These are phyloP conservation scores for Ophion ellenae DNA, from an alignment of 2,888 invertebrate genomes.

Conservation along the genomic window DNA sequence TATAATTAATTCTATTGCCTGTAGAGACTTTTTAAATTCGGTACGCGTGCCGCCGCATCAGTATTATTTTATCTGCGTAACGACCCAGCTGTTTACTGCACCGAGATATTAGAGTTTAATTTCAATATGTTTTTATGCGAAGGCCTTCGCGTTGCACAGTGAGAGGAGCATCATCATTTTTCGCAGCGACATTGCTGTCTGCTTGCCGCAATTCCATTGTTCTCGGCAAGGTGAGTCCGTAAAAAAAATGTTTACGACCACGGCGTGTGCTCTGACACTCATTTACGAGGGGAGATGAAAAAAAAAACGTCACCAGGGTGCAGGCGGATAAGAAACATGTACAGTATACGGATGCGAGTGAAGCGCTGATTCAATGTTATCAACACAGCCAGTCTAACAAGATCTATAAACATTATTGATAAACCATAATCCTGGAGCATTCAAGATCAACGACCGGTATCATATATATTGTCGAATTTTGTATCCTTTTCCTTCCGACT, in stretches of 20 bases:
- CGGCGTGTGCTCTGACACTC: constrained; percentile 24
- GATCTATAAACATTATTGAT: constrained; percentile 15
- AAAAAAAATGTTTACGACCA: constrained; percentile 47
- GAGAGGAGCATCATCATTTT: neutral
- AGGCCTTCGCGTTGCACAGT: neutral
- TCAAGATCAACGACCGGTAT: constrained; percentile 48
- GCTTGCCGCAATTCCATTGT: constrained; percentile 26
- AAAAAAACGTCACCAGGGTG: neutral
- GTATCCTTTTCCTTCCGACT: neutral
- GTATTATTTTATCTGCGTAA: neutral
- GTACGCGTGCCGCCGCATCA: neutral
- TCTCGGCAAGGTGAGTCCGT: constrained; percentile 28
- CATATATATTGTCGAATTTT: constrained; percentile 26
- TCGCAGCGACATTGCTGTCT: neutral
- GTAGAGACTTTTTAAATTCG: neutral
- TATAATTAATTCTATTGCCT: neutral
- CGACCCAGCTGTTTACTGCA: neutral
- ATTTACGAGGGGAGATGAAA: constrained; percentile 45
- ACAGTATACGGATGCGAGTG: constrained; percentile 8
- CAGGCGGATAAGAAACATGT: constrained; percentile 3
- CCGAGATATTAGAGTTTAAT: neutral
- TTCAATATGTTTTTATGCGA: constrained; percentile 10
- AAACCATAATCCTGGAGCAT: constrained; percentile 25
- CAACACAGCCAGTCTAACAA: constrained; percentile 43
- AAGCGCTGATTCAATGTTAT: constrained; percentile 56